These are phyloP conservation scores for Hyles lineata DNA, from an alignment of 2,888 invertebrate species.

Conservation along the genomic window DNA sequence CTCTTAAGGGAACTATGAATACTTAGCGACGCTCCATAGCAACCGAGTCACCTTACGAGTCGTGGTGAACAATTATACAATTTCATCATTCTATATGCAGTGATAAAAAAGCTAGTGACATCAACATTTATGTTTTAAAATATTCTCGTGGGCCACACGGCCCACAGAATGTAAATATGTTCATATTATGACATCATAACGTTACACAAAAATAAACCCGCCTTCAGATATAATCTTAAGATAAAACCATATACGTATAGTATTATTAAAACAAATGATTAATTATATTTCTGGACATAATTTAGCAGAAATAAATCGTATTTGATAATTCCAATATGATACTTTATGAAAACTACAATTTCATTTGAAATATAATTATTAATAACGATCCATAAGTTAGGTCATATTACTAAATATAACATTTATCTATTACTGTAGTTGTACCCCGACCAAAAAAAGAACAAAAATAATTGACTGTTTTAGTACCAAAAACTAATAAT, in stretches of 20 bases:
- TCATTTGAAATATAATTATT: too few species aligned
- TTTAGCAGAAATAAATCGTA: too few species aligned
- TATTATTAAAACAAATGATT: constrained; percentile 20
- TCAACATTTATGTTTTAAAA: background rate
- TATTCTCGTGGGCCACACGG: background rate
- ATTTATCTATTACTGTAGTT: too few species aligned
- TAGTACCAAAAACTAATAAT: too few species aligned
- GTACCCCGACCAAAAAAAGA: too few species aligned
- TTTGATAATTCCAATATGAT: too few species aligned
- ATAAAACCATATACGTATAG: constrained; percentile 8
- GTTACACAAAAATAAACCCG: constrained; percentile 2
- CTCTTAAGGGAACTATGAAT: constrained; percentile 18
- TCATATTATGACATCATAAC: background rate
- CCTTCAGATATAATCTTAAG: constrained; percentile 1
- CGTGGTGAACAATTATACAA: background rate
- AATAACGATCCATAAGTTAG: too few species aligned
- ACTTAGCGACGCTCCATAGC: background rate
- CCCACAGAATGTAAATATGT: background rate
- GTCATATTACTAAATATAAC: too few species aligned
- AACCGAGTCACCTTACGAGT: background rate
- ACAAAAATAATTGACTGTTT: too few species aligned
- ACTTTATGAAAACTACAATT: too few species aligned
- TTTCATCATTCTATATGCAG: background rate
- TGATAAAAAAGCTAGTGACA: constrained; percentile 8
- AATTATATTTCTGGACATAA: background rate